These are phyloP conservation scores for Glaucidium brasilianum DNA, from an alignment of 2,113 vertebrate species.

Conservation along the genomic window DNA sequence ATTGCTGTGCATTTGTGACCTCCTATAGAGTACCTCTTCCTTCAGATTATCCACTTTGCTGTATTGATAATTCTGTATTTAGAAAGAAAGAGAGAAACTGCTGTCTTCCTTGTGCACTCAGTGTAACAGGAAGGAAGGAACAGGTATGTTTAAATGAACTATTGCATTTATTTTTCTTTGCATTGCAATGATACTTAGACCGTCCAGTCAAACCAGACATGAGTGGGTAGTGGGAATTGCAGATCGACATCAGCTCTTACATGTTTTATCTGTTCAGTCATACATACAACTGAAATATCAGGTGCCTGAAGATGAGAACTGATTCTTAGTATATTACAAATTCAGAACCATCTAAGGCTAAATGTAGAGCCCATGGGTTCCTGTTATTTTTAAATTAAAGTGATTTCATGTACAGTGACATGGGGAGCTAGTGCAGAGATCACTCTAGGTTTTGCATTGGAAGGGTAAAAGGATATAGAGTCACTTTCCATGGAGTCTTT, in stretches of 20 bases:
- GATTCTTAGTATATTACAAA: background rate
- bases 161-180: background rate
- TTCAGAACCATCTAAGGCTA: background rate
- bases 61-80: background rate
- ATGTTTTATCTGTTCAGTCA: background rate
- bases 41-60: background rate
- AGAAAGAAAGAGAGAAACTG: background rate
- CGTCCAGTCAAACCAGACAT: background rate
- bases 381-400: conserved; percentile 20
- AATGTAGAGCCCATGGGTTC: background rate
- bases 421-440: background rate
- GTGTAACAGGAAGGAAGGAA: background rate
- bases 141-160: background rate
- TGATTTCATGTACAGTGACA: background rate
- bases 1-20: background rate
- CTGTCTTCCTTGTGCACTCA: background rate
- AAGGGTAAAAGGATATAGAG: background rate
- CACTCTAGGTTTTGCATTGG: background rate
- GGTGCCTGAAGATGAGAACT: background rate
- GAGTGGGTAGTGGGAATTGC: background rate
- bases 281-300: background rate
- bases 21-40: background rate
- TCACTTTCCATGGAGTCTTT: background rate
- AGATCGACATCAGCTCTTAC: background rate
- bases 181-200: background rate